Conservation (phyloP, 2,888 invertebrate genomes). For the Limulus polyphemus region DNA sequence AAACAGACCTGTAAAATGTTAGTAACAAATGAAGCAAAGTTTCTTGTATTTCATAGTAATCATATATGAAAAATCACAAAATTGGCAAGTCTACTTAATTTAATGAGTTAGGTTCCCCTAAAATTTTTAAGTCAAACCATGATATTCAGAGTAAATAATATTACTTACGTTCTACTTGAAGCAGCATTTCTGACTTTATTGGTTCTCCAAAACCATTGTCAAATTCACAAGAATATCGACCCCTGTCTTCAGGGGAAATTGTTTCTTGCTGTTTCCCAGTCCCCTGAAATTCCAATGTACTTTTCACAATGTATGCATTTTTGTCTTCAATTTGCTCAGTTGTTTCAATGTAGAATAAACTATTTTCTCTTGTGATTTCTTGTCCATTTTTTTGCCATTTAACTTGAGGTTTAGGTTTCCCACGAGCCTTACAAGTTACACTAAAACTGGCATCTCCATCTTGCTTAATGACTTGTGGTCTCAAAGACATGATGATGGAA, state of each 20-base stretch:
- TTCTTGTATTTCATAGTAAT: too few relatives aligned
- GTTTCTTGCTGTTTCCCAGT: slow-evolving; percentile 46
- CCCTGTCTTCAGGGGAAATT: slow-evolving; percentile 56
- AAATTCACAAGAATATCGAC: slow-evolving; percentile 73
- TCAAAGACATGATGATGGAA: slow-evolving; percentile 64
- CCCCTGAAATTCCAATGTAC: slow-evolving; percentile 65
- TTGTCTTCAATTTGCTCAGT: slow-evolving; percentile 59
- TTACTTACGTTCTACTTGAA: slow-evolving; percentile 59
- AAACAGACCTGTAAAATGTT: too few relatives aligned
- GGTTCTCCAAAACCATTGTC: slow-evolving; percentile 81
- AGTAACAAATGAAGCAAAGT: too few relatives aligned
- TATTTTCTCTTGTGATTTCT: slow-evolving; percentile 49
- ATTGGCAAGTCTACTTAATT: too few relatives aligned
- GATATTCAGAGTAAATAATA: too few relatives aligned
- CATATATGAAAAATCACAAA: too few relatives aligned
- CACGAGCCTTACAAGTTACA: slow-evolving; percentile 70
- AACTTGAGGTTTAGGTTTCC: slow-evolving; percentile 71
- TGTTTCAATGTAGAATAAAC: slow-evolving; percentile 46
- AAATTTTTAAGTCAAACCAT: too few relatives aligned
- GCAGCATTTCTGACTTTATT: slow-evolving; percentile 68
- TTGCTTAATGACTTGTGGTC: slow-evolving; percentile 36
- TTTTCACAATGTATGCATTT: slow-evolving; percentile 67
- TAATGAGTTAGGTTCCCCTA: too few relatives aligned
- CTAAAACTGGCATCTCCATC: slow-evolving; percentile 66
- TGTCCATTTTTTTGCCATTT: slow-evolving; percentile 61